phyloP scores from a whole-genome alignment of 1,140 invertebrate species.

The Oppia nitens region DNA sequence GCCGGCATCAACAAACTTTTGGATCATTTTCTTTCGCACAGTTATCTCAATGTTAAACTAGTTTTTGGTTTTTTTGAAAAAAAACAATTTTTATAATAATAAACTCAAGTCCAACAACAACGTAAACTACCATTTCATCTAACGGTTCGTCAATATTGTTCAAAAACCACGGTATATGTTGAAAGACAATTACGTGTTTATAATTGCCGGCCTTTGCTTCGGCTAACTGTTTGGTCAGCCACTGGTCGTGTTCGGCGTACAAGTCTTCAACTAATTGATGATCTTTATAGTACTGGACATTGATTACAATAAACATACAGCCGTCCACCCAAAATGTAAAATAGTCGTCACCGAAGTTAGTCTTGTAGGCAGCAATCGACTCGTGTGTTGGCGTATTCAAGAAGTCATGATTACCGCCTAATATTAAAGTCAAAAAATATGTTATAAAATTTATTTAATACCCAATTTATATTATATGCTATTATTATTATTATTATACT shows the following conservation, averaged over 20 bases:
- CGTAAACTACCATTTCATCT: conserved; percentile 9
- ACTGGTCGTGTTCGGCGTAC: conserved; percentile 30
- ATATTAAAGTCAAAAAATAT: background rate
- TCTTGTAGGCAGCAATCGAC: conserved; percentile 28
- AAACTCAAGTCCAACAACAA: background rate
- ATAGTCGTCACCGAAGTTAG: conserved; percentile 38
- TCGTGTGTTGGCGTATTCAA: conserved; percentile 33
- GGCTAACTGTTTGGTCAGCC: conserved; percentile 29
- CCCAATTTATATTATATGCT: too few relatives aligned
- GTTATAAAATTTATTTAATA: too few relatives aligned
- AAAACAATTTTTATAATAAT: background rate
- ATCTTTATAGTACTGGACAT: conserved; percentile 35
- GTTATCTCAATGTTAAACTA: conserved; percentile 33
- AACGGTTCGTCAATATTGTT: conserved; percentile 27
- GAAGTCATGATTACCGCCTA: conserved; percentile 40
- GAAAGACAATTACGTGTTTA: conserved; percentile 34
- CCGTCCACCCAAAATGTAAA: conserved; percentile 38
- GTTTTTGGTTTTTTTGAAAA: background rate
- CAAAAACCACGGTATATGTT: conserved; percentile 40
- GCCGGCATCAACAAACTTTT: conserved; percentile 31
- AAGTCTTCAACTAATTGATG: conserved; percentile 22
- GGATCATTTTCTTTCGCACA: conserved; percentile 28
- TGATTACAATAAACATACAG: conserved; percentile 37
- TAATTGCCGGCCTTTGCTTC: conserved; percentile 18
- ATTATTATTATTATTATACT: background rate